These are phyloP conservation scores for Sphenodon punctatus DNA, from an alignment of 2,797 vertebrate genomes.

Conservation along the genomic window DNA sequence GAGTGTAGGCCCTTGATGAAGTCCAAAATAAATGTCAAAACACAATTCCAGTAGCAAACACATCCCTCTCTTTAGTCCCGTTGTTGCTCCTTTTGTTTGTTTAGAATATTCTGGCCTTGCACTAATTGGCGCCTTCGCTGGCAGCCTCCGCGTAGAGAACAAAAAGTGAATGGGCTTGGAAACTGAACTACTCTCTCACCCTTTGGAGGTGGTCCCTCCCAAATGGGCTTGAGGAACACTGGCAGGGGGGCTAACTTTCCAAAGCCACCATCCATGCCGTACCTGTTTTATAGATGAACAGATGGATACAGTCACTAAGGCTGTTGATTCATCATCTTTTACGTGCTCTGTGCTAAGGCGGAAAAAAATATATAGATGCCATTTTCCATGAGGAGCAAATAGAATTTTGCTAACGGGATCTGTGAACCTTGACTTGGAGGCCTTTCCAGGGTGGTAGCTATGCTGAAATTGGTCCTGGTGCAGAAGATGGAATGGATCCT, in stretches of 20 bases:
- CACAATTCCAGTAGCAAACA: slow-evolving; percentile 69
- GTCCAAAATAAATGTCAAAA: slow-evolving; percentile 75
- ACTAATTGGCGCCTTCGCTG: slow-evolving; percentile 76
- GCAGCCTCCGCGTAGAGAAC: slow-evolving; percentile 4
- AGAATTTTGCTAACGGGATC: no score
- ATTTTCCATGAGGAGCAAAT: no score
- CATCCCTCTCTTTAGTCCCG: slow-evolving; percentile 62
- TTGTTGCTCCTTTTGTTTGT: slow-evolving; percentile 55
- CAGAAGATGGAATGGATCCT: no score
- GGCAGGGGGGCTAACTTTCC: slow-evolving; percentile 8
- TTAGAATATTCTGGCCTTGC: slow-evolving; percentile 31
- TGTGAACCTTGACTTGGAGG: no score
- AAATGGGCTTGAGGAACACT: slow-evolving; percentile 12
- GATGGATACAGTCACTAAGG: slow-evolving; percentile 16
- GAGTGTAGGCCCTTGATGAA: slow-evolving; percentile 72
- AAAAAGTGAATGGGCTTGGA: slow-evolving; percentile 42
- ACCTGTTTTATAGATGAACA: slow-evolving; percentile 45
- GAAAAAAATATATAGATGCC: not conserved
- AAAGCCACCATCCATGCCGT: slow-evolving; percentile 18
- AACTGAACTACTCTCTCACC: slow-evolving; percentile 53
- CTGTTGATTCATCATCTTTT: slow-evolving; percentile 13
- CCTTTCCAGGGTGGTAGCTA: no score
- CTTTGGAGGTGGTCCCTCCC: slow-evolving; percentile 56
- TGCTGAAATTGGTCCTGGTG: no score
- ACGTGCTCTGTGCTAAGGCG: slow-evolving; percentile 6